Percentiles rank a stretch among this genome's conserved stretches.
Evolutionary conservation across 2,888 invertebrate species (phyloP).

Genomic region (Perithous albicinctus): DNA sequence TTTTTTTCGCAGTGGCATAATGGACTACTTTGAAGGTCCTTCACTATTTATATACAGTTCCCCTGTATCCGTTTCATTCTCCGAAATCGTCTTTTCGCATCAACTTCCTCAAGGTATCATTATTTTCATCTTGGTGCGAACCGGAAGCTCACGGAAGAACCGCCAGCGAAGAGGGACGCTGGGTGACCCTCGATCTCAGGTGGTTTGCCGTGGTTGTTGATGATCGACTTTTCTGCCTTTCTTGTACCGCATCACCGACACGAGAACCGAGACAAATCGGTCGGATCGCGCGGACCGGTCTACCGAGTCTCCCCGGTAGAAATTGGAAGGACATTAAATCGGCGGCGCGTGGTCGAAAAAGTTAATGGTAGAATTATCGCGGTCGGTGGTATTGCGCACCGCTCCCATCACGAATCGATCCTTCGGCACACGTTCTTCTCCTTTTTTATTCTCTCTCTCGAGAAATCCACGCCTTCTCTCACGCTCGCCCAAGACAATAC

Average conservation of each 20-base stretch:
- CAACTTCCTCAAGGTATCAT: slow-evolving; percentile 42
- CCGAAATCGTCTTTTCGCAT: not conserved
- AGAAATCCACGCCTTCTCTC: slow-evolving; percentile 44
- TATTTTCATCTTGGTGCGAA: slow-evolving; percentile 51
- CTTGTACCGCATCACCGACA: slow-evolving; percentile 50
- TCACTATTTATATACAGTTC: not conserved
- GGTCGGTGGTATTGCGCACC: slow-evolving; percentile 69
- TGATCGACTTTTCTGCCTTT: slow-evolving; percentile 50
- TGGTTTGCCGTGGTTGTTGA: slow-evolving; percentile 10
- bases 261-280: slow-evolving; percentile 67
- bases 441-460: slow-evolving; percentile 29
- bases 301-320: slow-evolving; percentile 49
- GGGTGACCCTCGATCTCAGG: slow-evolving; percentile 14
- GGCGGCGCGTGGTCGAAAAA: slow-evolving; percentile 68
- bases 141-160: slow-evolving; percentile 58
- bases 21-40: slow-evolving; percentile 31
- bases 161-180: not conserved
- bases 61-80: slow-evolving; percentile 4
- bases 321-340: slow-evolving; percentile 69
- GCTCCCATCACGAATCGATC: slow-evolving; percentile 68
- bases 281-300: slow-evolving; percentile 32
- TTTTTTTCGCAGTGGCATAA: slow-evolving; percentile 50
- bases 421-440: slow-evolving; percentile 58
- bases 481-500: slow-evolving; percentile 19
- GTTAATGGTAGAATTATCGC: slow-evolving; percentile 74